Evolutionary conservation across 2,113 vertebrate species (phyloP).

Genomic region (Mesocricetus auratus): DNA sequence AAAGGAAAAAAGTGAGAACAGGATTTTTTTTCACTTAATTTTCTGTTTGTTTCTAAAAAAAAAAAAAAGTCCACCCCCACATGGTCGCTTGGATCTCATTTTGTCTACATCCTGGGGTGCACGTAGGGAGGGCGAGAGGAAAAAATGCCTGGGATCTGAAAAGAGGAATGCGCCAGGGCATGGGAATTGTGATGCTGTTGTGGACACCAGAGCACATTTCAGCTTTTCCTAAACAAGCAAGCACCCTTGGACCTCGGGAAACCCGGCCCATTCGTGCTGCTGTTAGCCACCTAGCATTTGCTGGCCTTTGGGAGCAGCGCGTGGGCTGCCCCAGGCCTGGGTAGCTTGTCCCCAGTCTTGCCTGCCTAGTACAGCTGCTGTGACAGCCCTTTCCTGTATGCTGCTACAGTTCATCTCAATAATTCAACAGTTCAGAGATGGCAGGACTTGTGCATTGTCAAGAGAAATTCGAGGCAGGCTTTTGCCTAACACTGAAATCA

Average conservation of each 20-base stretch:
- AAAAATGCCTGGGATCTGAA: slow-evolving; percentile 91
- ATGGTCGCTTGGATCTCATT: slow-evolving; percentile 95
- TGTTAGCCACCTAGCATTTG: slow-evolving; percentile 89
- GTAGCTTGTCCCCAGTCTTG: slow-evolving; percentile 85
- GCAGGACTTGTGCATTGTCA: slow-evolving; percentile 88
- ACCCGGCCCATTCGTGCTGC: slow-evolving; percentile 84
- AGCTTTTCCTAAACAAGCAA: slow-evolving; percentile 92
- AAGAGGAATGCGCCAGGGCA: slow-evolving; percentile 95
- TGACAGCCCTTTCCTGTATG: slow-evolving; percentile 87
- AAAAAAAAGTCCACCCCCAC: slow-evolving; percentile 93
- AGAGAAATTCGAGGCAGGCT: slow-evolving; percentile 86
- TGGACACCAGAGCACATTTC: slow-evolving; percentile 93
- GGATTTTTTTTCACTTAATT: slow-evolving; percentile 83
- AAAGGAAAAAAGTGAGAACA: slow-evolving; percentile 89
- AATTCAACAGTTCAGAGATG: slow-evolving; percentile 91
- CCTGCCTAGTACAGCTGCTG: slow-evolving; percentile 87
- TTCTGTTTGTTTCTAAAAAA: slow-evolving; percentile 89
- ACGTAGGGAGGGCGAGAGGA: slow-evolving; percentile 82
- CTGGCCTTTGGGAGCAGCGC: slow-evolving; percentile 89
- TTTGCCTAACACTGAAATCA: slow-evolving; percentile 78
- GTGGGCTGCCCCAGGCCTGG: slow-evolving; percentile 89
- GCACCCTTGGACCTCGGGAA: slow-evolving; percentile 86
- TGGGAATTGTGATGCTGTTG: slow-evolving; percentile 95
- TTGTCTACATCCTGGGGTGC: slow-evolving; percentile 95
- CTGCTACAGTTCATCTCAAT: slow-evolving; percentile 94